These are phyloP conservation scores for Drosophila orosa DNA, from an alignment of 1,140 invertebrate species.

Conservation along the genomic window DNA sequence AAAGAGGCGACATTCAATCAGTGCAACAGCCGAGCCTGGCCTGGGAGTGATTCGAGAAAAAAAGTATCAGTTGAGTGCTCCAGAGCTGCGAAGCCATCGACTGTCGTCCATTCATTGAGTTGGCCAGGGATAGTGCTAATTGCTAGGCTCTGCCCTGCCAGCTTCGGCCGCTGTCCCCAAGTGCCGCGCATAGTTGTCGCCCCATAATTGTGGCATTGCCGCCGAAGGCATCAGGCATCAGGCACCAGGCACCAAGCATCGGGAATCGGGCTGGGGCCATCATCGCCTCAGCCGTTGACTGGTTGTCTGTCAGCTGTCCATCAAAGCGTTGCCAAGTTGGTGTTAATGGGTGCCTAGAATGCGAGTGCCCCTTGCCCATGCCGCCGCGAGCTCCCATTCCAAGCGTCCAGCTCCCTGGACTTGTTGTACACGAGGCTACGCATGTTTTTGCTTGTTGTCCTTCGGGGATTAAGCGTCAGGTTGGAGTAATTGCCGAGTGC, in stretches of 20 bases:
- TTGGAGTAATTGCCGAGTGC: constrained; percentile 74
- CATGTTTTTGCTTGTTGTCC: constrained; percentile 81
- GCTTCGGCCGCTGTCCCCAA: constrained; percentile 60
- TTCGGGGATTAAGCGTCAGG: constrained; percentile 79
- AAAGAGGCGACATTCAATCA: constrained; percentile 40
- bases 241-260: constrained; percentile 15
- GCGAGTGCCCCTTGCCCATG: constrained; percentile 40
- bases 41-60: constrained; percentile 10
- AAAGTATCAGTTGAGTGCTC: constrained; percentile 23
- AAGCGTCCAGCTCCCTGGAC: constrained; percentile 22
- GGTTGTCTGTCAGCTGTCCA: constrained; percentile 80
- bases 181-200: constrained; percentile 80
- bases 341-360: constrained; percentile 82
- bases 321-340: constrained; percentile 80
- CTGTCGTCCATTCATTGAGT: constrained; percentile 69
- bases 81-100: constrained; percentile 18
- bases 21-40: constrained; percentile 2
- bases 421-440: constrained; percentile 74
- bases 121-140: constrained; percentile 65
- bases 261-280: constrained; percentile 19
- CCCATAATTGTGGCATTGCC: constrained; percentile 68
- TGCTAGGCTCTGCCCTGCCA: constrained; percentile 57
- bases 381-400: constrained; percentile 21
- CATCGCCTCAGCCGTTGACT: constrained; percentile 62
- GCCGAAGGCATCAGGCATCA: constrained; percentile 26